Evolutionary conservation across 2,113 vertebrate genomes (phyloP).

Genomic region (Panthera uncia): DNA sequence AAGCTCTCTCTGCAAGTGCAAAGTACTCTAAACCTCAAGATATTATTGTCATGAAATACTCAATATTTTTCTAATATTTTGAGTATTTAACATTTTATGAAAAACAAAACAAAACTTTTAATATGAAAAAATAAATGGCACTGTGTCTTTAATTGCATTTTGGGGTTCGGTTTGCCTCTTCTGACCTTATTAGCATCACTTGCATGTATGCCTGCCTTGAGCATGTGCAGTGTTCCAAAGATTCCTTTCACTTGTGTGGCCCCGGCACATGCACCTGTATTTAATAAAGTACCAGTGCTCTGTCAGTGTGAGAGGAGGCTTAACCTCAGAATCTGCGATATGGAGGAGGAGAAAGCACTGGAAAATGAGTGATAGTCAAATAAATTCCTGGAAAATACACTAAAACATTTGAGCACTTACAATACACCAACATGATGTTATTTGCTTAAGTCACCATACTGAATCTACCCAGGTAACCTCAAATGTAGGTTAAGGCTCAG

Average conservation of each 20-base stretch:
- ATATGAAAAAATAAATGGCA: background rate
- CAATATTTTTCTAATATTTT: background rate
- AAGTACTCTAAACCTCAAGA: background rate
- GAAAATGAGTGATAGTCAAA: background rate
- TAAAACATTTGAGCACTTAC: background rate
- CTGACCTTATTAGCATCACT: background rate
- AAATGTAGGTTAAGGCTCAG: background rate
- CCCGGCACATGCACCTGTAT: rapidly evolving
- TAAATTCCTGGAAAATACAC: background rate
- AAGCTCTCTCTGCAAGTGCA: background rate
- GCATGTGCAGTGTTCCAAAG: background rate
- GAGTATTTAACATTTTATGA: background rate
- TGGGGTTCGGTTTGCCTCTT: background rate
- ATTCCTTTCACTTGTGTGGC: background rate
- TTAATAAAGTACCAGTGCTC: no score
- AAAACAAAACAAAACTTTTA: background rate
- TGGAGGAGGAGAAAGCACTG: background rate
- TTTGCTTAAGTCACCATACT: background rate
- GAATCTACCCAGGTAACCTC: background rate
- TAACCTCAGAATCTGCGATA: background rate
- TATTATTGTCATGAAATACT: background rate
- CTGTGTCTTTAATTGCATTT: background rate
- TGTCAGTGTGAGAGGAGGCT: background rate
- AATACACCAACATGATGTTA: no score
- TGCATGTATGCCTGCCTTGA: background rate